These are phyloP conservation scores for Ormyrus thymus DNA, from an alignment of 2,888 invertebrate species.

Conservation along the genomic window DNA sequence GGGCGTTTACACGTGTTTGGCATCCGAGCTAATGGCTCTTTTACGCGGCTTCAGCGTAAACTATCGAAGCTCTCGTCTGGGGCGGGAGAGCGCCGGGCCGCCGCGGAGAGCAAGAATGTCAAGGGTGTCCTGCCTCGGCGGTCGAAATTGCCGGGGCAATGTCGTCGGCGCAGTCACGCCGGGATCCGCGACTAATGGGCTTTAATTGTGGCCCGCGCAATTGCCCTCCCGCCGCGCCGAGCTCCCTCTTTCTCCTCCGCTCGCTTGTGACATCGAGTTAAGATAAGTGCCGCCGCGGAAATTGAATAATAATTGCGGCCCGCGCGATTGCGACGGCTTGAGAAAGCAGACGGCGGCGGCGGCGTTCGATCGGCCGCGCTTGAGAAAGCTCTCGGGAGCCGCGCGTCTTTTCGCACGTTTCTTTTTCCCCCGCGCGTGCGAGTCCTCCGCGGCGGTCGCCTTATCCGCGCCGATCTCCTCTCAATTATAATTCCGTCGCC, in stretches of 20 bases:
- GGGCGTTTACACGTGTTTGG: no score
- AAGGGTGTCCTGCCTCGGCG: constrained; percentile 65
- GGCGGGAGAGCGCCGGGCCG: no score
- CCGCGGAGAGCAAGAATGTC: constrained; percentile 65
- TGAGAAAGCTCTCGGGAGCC: no score
- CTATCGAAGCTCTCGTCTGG: no score
- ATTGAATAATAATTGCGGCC: constrained; percentile 71
- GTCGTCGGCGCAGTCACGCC: constrained; percentile 65
- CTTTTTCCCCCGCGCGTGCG: neutral
- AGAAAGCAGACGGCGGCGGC: neutral
- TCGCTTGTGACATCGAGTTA: constrained; percentile 69
- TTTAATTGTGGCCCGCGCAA: constrained; percentile 68
- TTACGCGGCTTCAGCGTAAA: no score
- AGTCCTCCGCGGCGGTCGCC: constrained; percentile 13
- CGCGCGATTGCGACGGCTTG: neutral
- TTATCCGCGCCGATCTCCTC: constrained; percentile 27
- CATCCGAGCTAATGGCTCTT: no score
- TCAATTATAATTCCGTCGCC: constrained; percentile 33
- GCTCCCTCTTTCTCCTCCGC: constrained; percentile 44
- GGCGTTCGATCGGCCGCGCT: no score
- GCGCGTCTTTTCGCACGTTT: constrained; percentile 42
- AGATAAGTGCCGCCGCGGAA: constrained; percentile 70
- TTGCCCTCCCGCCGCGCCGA: constrained; percentile 57
- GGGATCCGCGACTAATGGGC: constrained; percentile 67
- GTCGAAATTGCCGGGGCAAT: constrained; percentile 63